A percentile compares a stretch with the other conserved stretches of the same genome.
Evolutionary conservation across 2,888 invertebrate species (phyloP).

Genomic region (Leptinotarsa rubiginosa): DNA sequence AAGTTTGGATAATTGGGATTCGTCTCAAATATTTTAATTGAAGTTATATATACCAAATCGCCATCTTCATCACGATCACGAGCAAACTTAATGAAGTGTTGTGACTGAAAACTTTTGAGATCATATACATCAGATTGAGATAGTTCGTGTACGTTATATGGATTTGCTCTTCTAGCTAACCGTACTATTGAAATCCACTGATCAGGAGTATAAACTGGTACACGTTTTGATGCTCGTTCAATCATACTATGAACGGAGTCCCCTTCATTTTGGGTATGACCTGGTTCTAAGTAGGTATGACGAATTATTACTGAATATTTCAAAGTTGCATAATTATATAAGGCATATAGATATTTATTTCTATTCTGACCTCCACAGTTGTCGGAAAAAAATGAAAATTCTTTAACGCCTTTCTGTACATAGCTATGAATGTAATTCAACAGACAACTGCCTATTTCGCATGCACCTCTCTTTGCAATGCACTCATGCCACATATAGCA

Average conservation of each 20-base stretch:
- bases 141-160: background rate
- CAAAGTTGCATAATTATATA: background rate
- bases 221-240: background rate
- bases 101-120: background rate
- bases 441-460: conserved; percentile 24
- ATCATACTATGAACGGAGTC: background rate
- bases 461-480: conserved; percentile 9
- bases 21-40: background rate
- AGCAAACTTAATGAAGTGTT: background rate
- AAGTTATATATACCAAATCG: background rate
- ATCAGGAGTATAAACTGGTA: conserved; percentile 3
- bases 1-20: background rate
- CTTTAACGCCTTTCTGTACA: background rate
- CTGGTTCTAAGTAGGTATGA: background rate
- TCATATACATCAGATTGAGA: background rate
- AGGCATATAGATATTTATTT: background rate
- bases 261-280: background rate
- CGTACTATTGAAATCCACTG: conserved; percentile 3
- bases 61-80: conserved; percentile 1
- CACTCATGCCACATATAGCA: conserved; percentile 24
- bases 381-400: background rate
- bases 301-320: background rate
- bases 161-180: background rate
- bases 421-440: background rate
- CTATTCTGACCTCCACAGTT: conserved; percentile 13